Conservation (phyloP, 2,797 vertebrate species). For the Tadarida brasiliensis region DNA sequence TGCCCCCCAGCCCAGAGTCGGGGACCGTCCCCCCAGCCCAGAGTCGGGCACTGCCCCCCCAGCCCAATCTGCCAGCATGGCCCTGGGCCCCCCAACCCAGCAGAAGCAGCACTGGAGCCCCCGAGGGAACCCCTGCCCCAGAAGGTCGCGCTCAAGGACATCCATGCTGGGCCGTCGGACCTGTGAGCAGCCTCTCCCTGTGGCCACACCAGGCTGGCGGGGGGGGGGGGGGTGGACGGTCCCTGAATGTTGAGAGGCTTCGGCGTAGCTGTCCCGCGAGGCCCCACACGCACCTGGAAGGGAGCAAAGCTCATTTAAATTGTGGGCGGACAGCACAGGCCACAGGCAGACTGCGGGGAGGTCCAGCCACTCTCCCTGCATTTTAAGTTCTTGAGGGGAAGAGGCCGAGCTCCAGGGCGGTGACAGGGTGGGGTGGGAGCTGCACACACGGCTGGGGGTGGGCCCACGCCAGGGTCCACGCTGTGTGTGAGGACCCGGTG, state of each 20-base stretch:
- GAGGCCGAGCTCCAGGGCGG: background rate
- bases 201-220: background rate
- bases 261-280: background rate
- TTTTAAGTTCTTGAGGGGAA: background rate
- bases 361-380: background rate
- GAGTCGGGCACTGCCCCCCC: too few species aligned
- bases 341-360: background rate
- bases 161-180: background rate
- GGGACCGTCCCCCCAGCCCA: background rate
- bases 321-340: background rate
- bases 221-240: background rate
- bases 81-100: too few species aligned
- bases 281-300: background rate
- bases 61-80: background rate
- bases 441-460: background rate
- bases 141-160: background rate
- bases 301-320: background rate
- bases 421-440: background rate
- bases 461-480: too few species aligned
- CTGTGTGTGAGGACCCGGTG: too few species aligned
- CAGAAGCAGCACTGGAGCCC: background rate
- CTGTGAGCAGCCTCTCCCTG: background rate
- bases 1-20: background rate
- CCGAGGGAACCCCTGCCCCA: background rate
- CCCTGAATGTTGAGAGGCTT: background rate